Percentiles rank a stretch among this genome's conserved stretches.
Evolutionary conservation across 1,140 invertebrate species (phyloP).

Genomic region (Drosophila pseudoobscura): DNA sequence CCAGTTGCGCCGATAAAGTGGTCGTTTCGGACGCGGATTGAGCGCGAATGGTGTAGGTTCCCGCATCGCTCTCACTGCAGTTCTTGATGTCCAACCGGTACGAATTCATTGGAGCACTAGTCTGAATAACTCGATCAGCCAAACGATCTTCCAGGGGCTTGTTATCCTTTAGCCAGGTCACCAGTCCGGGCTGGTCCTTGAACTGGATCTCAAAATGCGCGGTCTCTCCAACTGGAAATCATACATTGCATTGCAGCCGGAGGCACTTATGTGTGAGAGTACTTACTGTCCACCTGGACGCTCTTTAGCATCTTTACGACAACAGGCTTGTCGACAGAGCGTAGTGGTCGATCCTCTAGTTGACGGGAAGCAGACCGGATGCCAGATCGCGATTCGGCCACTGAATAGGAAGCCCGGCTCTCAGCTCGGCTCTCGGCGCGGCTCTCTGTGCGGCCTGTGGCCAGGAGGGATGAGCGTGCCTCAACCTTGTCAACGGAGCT

Average conservation of each 20-base stretch:
- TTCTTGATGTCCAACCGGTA: slow-evolving; percentile 91
- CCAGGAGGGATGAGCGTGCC: slow-evolving; percentile 51
- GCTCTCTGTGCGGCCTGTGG: slow-evolving; percentile 62
- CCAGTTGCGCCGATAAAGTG: slow-evolving; percentile 92
- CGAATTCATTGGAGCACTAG: slow-evolving; percentile 84
- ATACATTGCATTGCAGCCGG: no score
- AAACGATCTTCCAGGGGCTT: slow-evolving; percentile 90
- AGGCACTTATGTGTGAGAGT: neutral
- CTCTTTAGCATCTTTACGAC: slow-evolving; percentile 90
- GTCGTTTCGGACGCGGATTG: slow-evolving; percentile 91
- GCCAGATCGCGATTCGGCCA: slow-evolving; percentile 55
- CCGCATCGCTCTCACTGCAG: slow-evolving; percentile 91
- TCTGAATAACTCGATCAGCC: slow-evolving; percentile 89
- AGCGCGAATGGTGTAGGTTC: slow-evolving; percentile 96
- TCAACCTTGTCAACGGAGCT: slow-evolving; percentile 63
- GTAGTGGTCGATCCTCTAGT: slow-evolving; percentile 54
- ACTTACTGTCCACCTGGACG: slow-evolving; percentile 91
- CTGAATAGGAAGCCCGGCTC: slow-evolving; percentile 63
- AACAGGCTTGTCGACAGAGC: slow-evolving; percentile 84
- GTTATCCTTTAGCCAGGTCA: slow-evolving; percentile 96
- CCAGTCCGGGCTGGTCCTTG: slow-evolving; percentile 85
- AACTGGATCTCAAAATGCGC: slow-evolving; percentile 93
- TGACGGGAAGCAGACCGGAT: slow-evolving; percentile 58
- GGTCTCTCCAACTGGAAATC: slow-evolving; percentile 90
- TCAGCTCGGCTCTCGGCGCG: slow-evolving; percentile 66